Base-by-base conservation (phyloP, 2,888 invertebrate species). In the Metellina segmentata region DNA sequence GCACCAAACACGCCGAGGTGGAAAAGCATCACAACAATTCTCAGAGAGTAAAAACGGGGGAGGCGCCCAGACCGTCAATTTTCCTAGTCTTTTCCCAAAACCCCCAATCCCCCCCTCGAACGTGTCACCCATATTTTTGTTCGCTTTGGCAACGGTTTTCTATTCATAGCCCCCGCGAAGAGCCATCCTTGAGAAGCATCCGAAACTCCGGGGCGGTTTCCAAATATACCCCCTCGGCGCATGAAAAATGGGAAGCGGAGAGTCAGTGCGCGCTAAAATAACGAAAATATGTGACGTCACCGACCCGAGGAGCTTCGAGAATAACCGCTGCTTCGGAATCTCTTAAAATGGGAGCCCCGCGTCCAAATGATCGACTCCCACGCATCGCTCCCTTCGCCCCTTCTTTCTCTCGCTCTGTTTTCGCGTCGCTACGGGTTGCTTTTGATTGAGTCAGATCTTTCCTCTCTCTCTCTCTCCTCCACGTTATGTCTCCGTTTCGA, bases 211-310 rank as follows among this genome's bases (percentile, higher is more conserved):
- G 87, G 87, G 88, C 81, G 81, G 88, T 48, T 81, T 81, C 88
- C 81, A 88, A 88, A 79, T 79, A 85, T 83, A 89, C 79, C 49
- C 34, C 79, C 78, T 20, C 72, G 20, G 53, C 48, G 49, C n/a
- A 19, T 48, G 48, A 61, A 86, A 81, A 79, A 85, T 74, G 51
- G 85, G 81, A 16, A 71, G 61, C 53, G 19, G 75, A 70, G 79
- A 81, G 77, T 79, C 83, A 79, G 71, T 20, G 78, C 77, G 79
- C 79, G 85, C 79, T 90, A 90, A 90, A 90, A 90, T 90, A 90
- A 90, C 90, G 72, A 90, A 90, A 90, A 90, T 90, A 90, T 90
- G 85, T 85, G 85, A 90, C 90, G 90, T 90, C 90, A 90, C 81
- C 74, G 49, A 20, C 34, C 61, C n/a, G 34, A 70, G 53, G 34